Evolutionary conservation across 2,797 vertebrate species (phyloP), one percentile per base, ranked within the genome.

Genomic region (Sparidentex hasta): DNA sequence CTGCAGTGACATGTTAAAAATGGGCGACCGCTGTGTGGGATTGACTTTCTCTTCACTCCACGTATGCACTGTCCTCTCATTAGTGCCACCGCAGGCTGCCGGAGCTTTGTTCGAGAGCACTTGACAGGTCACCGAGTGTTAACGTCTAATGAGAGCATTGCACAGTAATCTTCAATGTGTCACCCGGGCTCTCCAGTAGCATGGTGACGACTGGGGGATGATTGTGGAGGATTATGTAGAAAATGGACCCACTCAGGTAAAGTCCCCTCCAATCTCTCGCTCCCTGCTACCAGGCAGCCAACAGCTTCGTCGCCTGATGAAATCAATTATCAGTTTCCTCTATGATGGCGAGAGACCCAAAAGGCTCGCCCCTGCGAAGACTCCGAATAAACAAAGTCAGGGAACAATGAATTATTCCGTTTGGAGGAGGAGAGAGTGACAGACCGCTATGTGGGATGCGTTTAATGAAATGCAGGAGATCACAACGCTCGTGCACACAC

Each of bases 201-300:
- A 76, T 65, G 18, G 58, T 20, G 80, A 88, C 76, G 87, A 85
- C 89, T 87, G 63, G 75, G 86, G 83, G 79, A 93, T 91, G 91
- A 94, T 93, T 90, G 92, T 79, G 75, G 83, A 81, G 94, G 93
- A 95, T 95, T 94, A 95, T 94, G 92, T 91, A 72, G 90, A 95
- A 94, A 95, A 94, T 94, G 82, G 92, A 91, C 82, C 87, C 93
- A 91, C 93, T 95, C 91, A 86, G 88, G 82, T 91, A 91, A 94
- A 93, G 90, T 92, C 90, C 86, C 88, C 83, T 92, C 80, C 87
- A 87, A 90, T 89, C 89, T 90, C 78, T 77, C 25, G 17, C 83
- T 76, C 12, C 77, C 71, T 67, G 70, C 71, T 74, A 33, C 71
- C 27, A 27, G 91, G 84, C 82, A 76, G 82, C 25, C 75, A 72